Evolutionary conservation across 2,797 vertebrate genomes (phyloP).

Genomic region (Myripristis jacobus): DNA sequence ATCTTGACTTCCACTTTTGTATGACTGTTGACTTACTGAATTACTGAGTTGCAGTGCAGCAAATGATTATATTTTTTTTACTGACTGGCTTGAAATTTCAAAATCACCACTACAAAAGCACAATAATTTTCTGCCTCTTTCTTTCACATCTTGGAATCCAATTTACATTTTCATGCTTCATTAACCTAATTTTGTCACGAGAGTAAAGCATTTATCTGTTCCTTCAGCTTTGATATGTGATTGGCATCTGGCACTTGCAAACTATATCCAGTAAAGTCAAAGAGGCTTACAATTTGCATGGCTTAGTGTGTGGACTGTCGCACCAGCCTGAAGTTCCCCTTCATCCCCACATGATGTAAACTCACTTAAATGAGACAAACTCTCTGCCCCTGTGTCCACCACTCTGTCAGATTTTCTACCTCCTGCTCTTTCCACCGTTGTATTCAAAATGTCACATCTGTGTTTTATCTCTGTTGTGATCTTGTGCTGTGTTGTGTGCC

Average conservation of each 20-base stretch:
- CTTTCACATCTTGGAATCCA: background rate
- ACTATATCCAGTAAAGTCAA: background rate
- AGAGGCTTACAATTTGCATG: background rate
- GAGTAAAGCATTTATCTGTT: background rate
- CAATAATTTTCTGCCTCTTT: background rate
- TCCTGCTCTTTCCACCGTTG: constrained; percentile 26
- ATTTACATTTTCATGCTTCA: background rate
- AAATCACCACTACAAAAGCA: background rate
- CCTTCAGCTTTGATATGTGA: background rate
- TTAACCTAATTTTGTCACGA: background rate
- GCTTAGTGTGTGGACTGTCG: background rate
- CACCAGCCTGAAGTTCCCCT: constrained; percentile 24
- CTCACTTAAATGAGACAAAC: background rate
- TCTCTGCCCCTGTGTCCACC: background rate
- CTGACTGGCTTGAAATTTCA: background rate
- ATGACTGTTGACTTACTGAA: background rate
- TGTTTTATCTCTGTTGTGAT: constrained; percentile 18
- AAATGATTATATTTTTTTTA: background rate
- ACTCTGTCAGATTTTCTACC: background rate
- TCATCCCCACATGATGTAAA: background rate
- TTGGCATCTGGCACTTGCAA: background rate
- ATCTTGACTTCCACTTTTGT: background rate
- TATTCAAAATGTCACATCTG: constrained; percentile 14
- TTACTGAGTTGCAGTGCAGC: background rate
- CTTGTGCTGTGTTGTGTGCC: background rate